Evolutionary conservation across 2,797 vertebrate species (phyloP).

Genomic region (Hippopotamyrus pictus): DNA sequence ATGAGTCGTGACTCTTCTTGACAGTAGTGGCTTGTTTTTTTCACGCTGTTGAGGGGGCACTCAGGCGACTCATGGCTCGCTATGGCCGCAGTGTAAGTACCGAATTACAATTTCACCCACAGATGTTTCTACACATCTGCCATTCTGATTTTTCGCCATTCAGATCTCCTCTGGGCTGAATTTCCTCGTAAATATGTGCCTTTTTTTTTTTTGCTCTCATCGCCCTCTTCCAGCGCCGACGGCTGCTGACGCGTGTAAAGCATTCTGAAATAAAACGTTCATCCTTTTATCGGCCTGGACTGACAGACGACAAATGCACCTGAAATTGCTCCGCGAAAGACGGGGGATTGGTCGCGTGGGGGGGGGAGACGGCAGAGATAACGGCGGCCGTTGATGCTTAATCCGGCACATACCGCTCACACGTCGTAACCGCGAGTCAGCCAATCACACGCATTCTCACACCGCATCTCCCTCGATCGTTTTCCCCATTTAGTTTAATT

Average conservation of each 20-base stretch:
- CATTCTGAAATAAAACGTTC: conserved; percentile 10
- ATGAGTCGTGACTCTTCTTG: neutral
- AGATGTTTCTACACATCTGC: neutral
- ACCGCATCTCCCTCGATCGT: neutral
- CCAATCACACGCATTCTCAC: neutral
- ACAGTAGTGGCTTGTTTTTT: neutral
- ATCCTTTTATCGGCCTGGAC: neutral
- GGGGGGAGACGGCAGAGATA: neutral
- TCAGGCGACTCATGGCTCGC: neutral
- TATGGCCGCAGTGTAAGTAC: neutral
- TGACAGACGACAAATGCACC: conserved; percentile 12
- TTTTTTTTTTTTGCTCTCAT: too few relatives aligned
- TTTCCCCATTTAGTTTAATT: neutral
- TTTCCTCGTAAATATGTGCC: neutral
- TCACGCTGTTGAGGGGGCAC: neutral
- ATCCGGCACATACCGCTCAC: neutral
- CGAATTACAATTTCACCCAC: neutral
- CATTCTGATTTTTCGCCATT: neutral
- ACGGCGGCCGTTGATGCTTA: neutral
- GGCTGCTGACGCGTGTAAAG: neutral
- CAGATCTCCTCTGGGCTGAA: neutral
- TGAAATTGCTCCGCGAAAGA: conserved; percentile 1
- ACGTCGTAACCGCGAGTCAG: neutral
- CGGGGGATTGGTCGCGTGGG: neutral
- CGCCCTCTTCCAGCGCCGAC: neutral